Base-by-base conservation (phyloP, 2,797 vertebrate species). In the Gymnoscopelus braueri region DNA sequence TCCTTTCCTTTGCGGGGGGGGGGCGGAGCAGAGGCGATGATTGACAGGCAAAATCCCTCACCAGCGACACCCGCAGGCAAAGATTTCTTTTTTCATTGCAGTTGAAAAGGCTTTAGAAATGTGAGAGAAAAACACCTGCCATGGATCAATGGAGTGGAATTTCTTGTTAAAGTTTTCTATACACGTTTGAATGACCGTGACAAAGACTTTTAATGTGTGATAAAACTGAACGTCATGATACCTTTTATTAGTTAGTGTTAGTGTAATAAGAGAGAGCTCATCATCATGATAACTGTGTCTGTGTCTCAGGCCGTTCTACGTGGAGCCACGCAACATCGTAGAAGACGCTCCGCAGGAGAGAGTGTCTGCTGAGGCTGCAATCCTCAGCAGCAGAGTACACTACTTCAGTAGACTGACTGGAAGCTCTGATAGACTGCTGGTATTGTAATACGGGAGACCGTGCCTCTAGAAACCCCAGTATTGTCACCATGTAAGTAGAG, bases 341-440 rank as follows among this genome's bases (percentile, higher is more conserved):
- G 90, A 74, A 44, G 84, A 93, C 60, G 90, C 82, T 6, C 82
- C 75, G 1, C 82, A 85, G 80, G 96, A 96, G 65, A 93, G 94
- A 75, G 95, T 98, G 60, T 96, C 96, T 2, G 94, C 95, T 0
- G 94, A 96, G 81, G 98, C 97, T 10, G 94, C 97, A 23, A 94
- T 95, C 54, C 94, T 99, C 87, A 97, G 94, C 91, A 98, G 97
- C 84, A 88, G 97, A 84, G 94, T 99, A 73, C 96, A 98, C 77
- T 99, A 99, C 91, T 99, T 98, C 32, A 85, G 95, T 75, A 93
- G 93, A 13, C 94, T 99, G 57, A 90, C 94, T 0, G 92, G 89
- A 50, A 94, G 96, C n/a, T 90, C 96, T 24, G 95, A 98, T 90
- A 90, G 93, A 68, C 91, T 95, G n/a, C 79, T 99, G 94, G 98